phyloP scores from a whole-genome alignment of 2,113 vertebrate species.

The Dolichallabes microphthalmus region DNA sequence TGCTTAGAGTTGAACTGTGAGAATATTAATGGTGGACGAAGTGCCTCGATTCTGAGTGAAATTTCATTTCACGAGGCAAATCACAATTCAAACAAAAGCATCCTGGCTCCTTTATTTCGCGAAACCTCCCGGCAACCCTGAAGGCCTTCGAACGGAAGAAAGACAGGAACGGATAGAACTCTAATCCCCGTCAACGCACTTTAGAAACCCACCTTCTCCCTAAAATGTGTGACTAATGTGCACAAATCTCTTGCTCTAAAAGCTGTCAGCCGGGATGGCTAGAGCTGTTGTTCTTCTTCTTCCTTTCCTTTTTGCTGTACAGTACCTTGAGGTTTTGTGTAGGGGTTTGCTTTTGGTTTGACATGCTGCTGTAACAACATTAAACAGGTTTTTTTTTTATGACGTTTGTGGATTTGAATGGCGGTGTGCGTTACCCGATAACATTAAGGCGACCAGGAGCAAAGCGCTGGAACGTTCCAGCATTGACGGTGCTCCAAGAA shows the following conservation, averaged over 20 bases:
- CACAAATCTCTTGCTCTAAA: conserved; percentile 77
- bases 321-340: conserved; percentile 75
- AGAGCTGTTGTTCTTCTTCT: conserved; percentile 65
- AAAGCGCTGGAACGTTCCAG: conserved; percentile 63
- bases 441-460: conserved; percentile 70
- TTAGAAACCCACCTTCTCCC: conserved; percentile 78
- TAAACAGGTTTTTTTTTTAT: conserved; percentile 78
- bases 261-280: conserved; percentile 72
- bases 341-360: conserved; percentile 68
- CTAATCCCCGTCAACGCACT: conserved; percentile 79
- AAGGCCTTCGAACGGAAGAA: conserved; percentile 72
- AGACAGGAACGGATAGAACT: conserved; percentile 74
- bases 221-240: conserved; percentile 84
- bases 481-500: conserved; percentile 72
- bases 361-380: conserved; percentile 74
- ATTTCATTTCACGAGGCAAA: conserved; percentile 73
- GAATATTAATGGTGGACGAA: conserved; percentile 79
- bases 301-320: background rate
- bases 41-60: conserved; percentile 69
- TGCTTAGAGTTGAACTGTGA: conserved; percentile 70
- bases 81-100: conserved; percentile 63
- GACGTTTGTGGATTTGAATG: conserved; percentile 74
- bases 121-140: conserved; percentile 72
- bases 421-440: conserved; percentile 81
- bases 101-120: conserved; percentile 61